A percentile compares a stretch with the other conserved stretches of the same genome.
These are phyloP conservation scores for Idaea dimidiata DNA, from an alignment of 2,888 invertebrate genomes.

Conservation along the genomic window DNA sequence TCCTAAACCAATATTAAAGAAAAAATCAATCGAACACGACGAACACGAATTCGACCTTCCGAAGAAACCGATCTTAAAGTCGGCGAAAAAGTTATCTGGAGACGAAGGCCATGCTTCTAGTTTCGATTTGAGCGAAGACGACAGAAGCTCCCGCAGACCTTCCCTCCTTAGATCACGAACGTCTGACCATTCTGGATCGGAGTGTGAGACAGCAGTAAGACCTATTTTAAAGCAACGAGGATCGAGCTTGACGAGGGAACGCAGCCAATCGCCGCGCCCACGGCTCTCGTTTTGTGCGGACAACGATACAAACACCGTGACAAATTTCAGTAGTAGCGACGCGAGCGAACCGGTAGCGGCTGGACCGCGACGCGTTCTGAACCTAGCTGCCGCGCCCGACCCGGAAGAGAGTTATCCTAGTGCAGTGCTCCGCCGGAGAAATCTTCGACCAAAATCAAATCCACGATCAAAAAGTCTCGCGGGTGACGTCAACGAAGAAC, in stretches of 20 bases:
- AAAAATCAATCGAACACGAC: conserved; percentile 89
- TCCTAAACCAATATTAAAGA: conserved; percentile 91
- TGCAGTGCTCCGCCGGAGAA: conserved; percentile 71
- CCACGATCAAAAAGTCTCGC: conserved; percentile 73
- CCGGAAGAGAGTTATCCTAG: conserved; percentile 68
- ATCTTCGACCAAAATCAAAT: conserved; percentile 66
- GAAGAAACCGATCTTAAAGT: conserved; percentile 89
- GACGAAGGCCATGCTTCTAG: conserved; percentile 81
- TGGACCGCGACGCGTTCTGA: conserved; percentile 69
- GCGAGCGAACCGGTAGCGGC: conserved; percentile 73
- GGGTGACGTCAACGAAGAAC: conserved; percentile 74
- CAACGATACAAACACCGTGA: conserved; percentile 70
- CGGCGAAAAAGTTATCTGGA: conserved; percentile 83
- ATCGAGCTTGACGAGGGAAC: conserved; percentile 81
- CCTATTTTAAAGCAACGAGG: conserved; percentile 85
- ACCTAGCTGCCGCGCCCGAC: conserved; percentile 57
- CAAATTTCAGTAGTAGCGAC: conserved; percentile 71
- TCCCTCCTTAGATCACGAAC: conserved; percentile 79
- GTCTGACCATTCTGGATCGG: conserved; percentile 78
- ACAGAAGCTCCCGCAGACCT: conserved; percentile 78
- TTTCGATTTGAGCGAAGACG: conserved; percentile 79
- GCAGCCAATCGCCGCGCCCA: conserved; percentile 82
- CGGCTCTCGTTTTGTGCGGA: conserved; percentile 83
- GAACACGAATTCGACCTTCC: conserved; percentile 87
- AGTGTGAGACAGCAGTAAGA: conserved; percentile 80